Base-by-base conservation (phyloP, 92 coral and sea anemone genomes). In the Zoanthus gigantus region DNA sequence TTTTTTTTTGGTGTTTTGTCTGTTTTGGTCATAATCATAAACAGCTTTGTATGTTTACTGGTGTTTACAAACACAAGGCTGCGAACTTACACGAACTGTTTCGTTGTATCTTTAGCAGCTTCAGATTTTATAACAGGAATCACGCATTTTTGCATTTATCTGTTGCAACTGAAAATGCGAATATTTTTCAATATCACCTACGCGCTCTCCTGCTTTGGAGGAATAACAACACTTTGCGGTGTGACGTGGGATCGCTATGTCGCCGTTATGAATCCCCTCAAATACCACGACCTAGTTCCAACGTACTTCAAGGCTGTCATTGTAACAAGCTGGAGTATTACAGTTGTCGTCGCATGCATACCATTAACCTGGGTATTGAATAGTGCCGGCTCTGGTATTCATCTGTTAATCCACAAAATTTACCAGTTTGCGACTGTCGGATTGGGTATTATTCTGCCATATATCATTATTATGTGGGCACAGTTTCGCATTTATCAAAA, bases 161-260 rank as follows among this genome's bases (percentile, higher is more conserved):
- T 81, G 17, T 9, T 81, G 30, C 85, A 65, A 15, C 42, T 44
- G 47, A 81, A 81, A 45, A 42, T 81, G 44, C 31, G 45, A 44
- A 6, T 81, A 71, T 81, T 81, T 71, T 81, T 81, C 75, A 81
- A 81, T 28, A 46, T 81, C 16, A 81, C 85, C 45, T 81, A 81
- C 31, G 85, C 85, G 8, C 53, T 81, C 28, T 81, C 85, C 45
- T 81, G 57, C 28, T 81, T 81, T 32, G 85, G 85, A n/a, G 85
- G 85, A 28, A 81, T 81, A 81, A 81, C 85, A 4, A 67, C 85
- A 46, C 74, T 81, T 1, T 81, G 85, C 18, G 85, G 85, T 63
- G 85, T 81, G 7, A 65, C 85, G 16, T 81, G 85, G 85, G 85
- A 81, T 32, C 85, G 85, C 58, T 81, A 81, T 18, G 63, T 81